These are phyloP conservation scores for Nymphalis urticae DNA, from an alignment of 2,888 invertebrate genomes.

Conservation along the genomic window DNA sequence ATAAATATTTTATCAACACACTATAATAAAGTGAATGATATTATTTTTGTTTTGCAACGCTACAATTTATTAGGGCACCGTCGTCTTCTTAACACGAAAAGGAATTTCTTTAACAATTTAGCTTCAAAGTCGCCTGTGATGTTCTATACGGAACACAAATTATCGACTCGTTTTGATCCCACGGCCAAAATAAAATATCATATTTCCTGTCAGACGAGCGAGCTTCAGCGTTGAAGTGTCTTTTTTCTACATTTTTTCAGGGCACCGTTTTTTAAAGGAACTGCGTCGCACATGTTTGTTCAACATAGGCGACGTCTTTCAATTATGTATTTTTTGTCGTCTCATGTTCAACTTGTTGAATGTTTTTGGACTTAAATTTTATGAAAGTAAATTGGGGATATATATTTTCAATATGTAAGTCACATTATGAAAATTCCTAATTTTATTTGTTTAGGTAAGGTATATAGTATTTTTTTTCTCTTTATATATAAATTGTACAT, in stretches of 20 bases:
- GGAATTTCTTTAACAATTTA: slow-evolving; percentile 71
- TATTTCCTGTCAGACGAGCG: slow-evolving; percentile 78
- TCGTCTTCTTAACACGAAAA: slow-evolving; percentile 62
- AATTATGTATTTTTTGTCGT: slow-evolving; percentile 40
- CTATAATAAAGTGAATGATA: not conserved
- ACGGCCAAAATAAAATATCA: slow-evolving; percentile 82
- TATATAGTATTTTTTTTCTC: not conserved
- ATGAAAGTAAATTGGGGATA: slow-evolving; percentile 8
- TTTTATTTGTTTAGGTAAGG: not conserved
- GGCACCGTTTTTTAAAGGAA: slow-evolving; percentile 73
- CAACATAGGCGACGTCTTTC: slow-evolving; percentile 67
- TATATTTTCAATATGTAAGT: not conserved
- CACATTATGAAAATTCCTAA: slow-evolving; percentile 6
- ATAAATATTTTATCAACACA: too few relatives aligned
- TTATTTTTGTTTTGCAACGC: slow-evolving; percentile 48
- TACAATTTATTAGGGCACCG: slow-evolving; percentile 52
- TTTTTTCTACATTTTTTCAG: slow-evolving; percentile 70
- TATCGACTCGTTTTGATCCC: slow-evolving; percentile 80
- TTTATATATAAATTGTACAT: not conserved
- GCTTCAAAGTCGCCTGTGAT: slow-evolving; percentile 70
- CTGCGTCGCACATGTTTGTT: slow-evolving; percentile 77
- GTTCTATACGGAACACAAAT: slow-evolving; percentile 75
- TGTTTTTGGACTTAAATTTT: slow-evolving; percentile 30
- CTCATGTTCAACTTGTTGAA: slow-evolving; percentile 35
- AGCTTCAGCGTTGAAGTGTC: slow-evolving; percentile 74